Percentiles rank a stretch among this genome's conserved stretches.
Conservation (phyloP, 2,797 vertebrate genomes). For the Neostethus bicornis region DNA sequence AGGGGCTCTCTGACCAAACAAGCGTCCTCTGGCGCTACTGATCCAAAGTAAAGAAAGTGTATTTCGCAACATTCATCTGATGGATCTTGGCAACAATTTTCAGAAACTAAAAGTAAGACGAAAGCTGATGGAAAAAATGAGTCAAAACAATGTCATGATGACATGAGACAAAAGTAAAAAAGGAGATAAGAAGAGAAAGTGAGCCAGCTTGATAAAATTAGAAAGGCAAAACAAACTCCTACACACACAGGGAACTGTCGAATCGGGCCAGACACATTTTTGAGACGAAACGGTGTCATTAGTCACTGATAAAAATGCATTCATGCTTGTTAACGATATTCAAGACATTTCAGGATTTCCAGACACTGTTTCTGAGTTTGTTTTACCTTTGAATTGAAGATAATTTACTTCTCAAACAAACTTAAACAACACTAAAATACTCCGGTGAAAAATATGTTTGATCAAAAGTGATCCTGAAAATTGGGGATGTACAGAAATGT, state of each 20-base stretch:
- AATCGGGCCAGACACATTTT: slow-evolving; percentile 34
- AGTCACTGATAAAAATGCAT: slow-evolving; percentile 54
- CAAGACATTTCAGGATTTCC: no score
- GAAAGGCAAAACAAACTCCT: slow-evolving; percentile 16
- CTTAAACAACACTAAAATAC: not conserved
- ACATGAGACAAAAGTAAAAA: not conserved
- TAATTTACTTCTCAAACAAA: slow-evolving; percentile 14
- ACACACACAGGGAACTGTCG: slow-evolving; percentile 5
- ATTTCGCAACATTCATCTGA: no score
- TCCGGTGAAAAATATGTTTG: not conserved
- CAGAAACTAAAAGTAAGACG: not conserved
- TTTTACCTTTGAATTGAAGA: slow-evolving; percentile 37
- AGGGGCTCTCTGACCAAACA: no score
- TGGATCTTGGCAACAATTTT: no score
- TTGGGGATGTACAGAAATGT: no score
- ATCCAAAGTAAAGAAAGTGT: no score
- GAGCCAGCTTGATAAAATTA: not conserved
- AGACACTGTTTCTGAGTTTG: no score
- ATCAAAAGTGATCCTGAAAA: no score
- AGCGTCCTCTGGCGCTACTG: no score
- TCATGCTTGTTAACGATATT: slow-evolving; percentile 45
- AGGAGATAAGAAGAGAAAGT: slow-evolving; percentile 8
- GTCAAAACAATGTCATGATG: not conserved
- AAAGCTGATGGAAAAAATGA: no score
- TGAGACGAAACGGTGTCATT: slow-evolving; percentile 41